Evolutionary conservation across 2,113 vertebrate genomes (phyloP), one percentile per base, ranked within the genome.

Genomic region (Callionymus lyra): DNA sequence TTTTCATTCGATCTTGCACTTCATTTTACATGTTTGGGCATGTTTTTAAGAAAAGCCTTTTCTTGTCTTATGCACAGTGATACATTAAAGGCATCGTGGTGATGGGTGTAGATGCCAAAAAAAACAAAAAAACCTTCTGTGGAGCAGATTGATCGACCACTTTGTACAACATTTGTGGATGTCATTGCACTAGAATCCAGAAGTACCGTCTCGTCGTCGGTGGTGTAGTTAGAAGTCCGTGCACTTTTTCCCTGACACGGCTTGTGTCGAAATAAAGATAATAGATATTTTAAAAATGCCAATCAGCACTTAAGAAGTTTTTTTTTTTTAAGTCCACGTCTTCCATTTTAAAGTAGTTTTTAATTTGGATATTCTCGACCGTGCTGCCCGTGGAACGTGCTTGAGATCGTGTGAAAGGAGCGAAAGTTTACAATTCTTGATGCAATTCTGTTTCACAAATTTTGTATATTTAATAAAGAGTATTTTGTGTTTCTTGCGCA

Each of bases 381-480:
- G 53, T 73, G 60, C 27, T 6, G 70, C 64, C 70, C 68, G 66
- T 81, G 65, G 53, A 65, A 54, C 46, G 65, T n/a, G n/a, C n/a
- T n/a, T n/a, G n/a, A n/a, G 60, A 44, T 70, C 70, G 69, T 67
- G 21, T 59, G 65, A 68, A 56, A 67, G 73, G 58, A 63, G 59
- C 62, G 76, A 80, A 84, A 70, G 80, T 85, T 85, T 85, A 86
- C 82, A 85, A 74, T 68, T 73, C 63, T 79, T 83, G 77, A 82
- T 76, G 78, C 74, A 74, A 79, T 81, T 84, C 70, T 77, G 78
- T 84, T 81, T 81, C 74, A 82, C 82, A 82, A 69, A 78, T 84
- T 82, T 84, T 84, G 69, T 81, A 82, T 82, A 77, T 82, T 82
- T 81, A 82, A 84, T 82, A 82, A 84, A 82, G 69, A 79, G 53